Conservation (phyloP, 2,888 invertebrate species). For the Taenaris catops region DNA sequence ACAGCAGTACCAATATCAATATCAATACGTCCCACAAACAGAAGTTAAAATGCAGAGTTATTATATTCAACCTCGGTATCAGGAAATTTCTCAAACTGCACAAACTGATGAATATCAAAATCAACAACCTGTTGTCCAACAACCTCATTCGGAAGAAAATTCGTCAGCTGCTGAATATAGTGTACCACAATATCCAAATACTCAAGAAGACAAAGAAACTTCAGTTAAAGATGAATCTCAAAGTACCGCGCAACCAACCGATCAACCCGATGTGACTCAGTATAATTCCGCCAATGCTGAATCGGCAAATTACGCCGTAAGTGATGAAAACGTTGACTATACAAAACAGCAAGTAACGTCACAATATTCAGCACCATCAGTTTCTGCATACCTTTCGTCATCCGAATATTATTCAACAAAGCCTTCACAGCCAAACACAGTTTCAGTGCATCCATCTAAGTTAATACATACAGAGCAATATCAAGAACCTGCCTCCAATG, state of each 20-base stretch:
- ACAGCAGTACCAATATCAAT: constrained; percentile 54
- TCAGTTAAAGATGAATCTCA: constrained; percentile 31
- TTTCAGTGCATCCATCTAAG: constrained; percentile 40
- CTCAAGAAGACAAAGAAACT: constrained; percentile 32
- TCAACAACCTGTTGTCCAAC: constrained; percentile 29
- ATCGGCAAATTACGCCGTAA: constrained; percentile 10
- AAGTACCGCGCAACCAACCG: constrained; percentile 21
- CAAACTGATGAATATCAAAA: constrained; percentile 30
- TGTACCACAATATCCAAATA: constrained; percentile 33
- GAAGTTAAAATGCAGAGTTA: constrained; percentile 41
- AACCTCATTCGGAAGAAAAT: constrained; percentile 22
- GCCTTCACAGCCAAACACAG: constrained; percentile 37
- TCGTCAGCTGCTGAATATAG: constrained; percentile 36
- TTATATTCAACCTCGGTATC: constrained; percentile 50
- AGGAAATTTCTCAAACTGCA: constrained; percentile 36
- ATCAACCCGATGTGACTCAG: constrained; percentile 29
- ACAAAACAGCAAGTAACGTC: constrained; percentile 24
- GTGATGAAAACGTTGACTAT: constrained; percentile 19
- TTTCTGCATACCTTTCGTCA: constrained; percentile 23
- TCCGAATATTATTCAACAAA: constrained; percentile 39
- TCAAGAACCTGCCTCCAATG: constrained; percentile 35
- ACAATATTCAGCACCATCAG: constrained; percentile 29
- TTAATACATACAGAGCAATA: constrained; percentile 36
- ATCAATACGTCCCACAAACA: constrained; percentile 49
- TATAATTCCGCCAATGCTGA: constrained; percentile 30